phyloP scores from a whole-genome alignment of 2,113 vertebrate genomes.

The Aix galericulata region DNA sequence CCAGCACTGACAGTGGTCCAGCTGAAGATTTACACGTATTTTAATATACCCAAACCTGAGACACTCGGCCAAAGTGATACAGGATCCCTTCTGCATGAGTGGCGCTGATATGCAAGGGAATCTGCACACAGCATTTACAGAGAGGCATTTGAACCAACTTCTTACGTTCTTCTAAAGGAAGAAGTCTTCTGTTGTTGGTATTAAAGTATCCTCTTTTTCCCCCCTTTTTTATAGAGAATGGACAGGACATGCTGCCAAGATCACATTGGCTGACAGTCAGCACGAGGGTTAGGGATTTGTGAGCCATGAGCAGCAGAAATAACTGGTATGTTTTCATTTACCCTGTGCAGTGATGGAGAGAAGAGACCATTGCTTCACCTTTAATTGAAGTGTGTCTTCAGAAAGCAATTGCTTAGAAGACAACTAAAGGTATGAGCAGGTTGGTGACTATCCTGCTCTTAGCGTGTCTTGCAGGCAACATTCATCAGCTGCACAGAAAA shows the following conservation, averaged over 20 bases:
- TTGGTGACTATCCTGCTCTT: not conserved
- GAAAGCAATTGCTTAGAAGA: not conserved
- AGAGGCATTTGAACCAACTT: not conserved
- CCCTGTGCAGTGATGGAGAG: not conserved
- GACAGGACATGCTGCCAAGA: not conserved
- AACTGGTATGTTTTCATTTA: slow-evolving; percentile 11
- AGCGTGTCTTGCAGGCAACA: not conserved
- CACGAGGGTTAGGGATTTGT: slow-evolving; percentile 22
- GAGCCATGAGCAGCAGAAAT: not conserved
- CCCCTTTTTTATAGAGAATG: not conserved
- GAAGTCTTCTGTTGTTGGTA: not conserved
- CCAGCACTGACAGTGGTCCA: not conserved
- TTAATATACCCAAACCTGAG: not conserved
- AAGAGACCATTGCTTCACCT: not conserved
- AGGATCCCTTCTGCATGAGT: not conserved
- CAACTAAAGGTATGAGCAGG: not conserved
- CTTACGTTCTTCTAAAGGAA: not conserved
- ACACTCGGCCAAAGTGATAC: not conserved
- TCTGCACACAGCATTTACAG: not conserved
- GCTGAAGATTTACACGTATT: not conserved
- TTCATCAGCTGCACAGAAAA: not conserved
- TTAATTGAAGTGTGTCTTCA: not conserved
- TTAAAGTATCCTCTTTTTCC: not conserved
- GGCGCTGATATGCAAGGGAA: not conserved
- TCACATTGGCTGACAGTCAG: not conserved